A percentile compares a stretch with the other conserved stretches of the same genome.
These are phyloP conservation scores for Caenorhabditis parvicauda DNA, from an alignment of 2,888 invertebrate genomes.

Conservation along the genomic window DNA sequence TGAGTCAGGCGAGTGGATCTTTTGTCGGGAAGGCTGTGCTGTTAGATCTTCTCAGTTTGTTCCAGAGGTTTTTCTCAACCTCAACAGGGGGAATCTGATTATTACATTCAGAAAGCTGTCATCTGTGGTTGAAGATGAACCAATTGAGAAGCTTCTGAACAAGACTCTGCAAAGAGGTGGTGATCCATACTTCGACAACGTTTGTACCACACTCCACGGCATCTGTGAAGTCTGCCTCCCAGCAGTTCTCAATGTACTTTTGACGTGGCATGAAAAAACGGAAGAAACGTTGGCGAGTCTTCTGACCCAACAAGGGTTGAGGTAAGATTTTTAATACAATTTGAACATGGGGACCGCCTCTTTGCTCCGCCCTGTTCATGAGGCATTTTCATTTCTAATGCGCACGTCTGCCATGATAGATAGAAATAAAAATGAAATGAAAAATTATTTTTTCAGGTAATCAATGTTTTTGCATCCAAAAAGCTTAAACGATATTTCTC, in stretches of 20 bases:
- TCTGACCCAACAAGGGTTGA: conserved; percentile 9
- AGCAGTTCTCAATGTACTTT: conserved; percentile 83
- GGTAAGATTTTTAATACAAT: conserved; percentile 9
- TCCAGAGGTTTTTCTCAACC: too few relatives aligned
- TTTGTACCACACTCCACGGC: conserved; percentile 42
- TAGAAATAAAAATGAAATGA: too few relatives aligned
- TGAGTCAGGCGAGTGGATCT: conserved; percentile 71
- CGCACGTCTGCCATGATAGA: too few relatives aligned
- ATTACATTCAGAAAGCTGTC: too few relatives aligned
- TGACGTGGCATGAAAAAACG: conserved; percentile 78
- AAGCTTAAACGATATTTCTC: too few relatives aligned
- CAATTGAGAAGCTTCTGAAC: conserved; percentile 86
- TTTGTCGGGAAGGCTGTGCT: conserved; percentile 87
- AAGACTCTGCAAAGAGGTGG: conserved; percentile 93
- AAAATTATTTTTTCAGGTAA: too few relatives aligned
- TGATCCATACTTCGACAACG: conserved; percentile 83
- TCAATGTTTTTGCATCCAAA: too few relatives aligned
- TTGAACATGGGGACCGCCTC: too few relatives aligned
- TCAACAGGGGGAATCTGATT: too few relatives aligned
- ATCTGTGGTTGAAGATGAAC: conserved; percentile 88
- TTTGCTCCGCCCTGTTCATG: too few relatives aligned
- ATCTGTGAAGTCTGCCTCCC: conserved; percentile 91
- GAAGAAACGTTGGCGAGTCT: conserved; percentile 25
- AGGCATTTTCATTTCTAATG: too few relatives aligned
- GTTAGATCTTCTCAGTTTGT: conserved; percentile 88